These are phyloP conservation scores for Ormia ochracea DNA, from an alignment of 2,888 invertebrate species.

Conservation along the genomic window DNA sequence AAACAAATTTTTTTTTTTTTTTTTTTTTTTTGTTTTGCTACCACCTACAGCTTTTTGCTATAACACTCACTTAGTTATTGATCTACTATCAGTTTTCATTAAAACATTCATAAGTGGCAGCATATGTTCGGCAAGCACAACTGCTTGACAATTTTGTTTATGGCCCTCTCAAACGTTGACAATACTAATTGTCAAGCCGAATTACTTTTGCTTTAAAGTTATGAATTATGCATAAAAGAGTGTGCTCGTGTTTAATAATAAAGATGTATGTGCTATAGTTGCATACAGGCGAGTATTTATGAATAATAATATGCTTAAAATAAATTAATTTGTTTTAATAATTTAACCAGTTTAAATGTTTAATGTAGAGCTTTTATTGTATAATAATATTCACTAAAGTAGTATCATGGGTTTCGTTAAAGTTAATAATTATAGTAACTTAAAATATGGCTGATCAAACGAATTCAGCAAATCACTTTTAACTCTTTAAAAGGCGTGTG, in stretches of 20 bases:
- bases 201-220: constrained; percentile 14
- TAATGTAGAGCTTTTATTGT: neutral
- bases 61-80: constrained; percentile 19
- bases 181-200: constrained; percentile 30
- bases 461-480: too few relatives aligned
- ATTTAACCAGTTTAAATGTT: neutral
- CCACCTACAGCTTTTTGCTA: constrained; percentile 41
- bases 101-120: neutral
- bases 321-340: neutral
- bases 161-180: neutral
- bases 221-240: constrained; percentile 42
- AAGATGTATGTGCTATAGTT: neutral
- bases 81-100: neutral
- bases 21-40: too few relatives aligned
- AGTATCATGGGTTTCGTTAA: neutral
- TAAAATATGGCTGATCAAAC: neutral
- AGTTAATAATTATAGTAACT: neutral
- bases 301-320: constrained; percentile 13
- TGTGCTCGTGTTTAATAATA: neutral
- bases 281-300: too few relatives aligned
- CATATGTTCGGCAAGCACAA: neutral
- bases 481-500: too few relatives aligned
- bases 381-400: neutral
- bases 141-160: constrained; percentile 9
- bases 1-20: neutral